Evolutionary conservation across 2,888 invertebrate genomes (phyloP), one percentile per base, ranked within the genome.

Genomic region (Thymelicus acteon): DNA sequence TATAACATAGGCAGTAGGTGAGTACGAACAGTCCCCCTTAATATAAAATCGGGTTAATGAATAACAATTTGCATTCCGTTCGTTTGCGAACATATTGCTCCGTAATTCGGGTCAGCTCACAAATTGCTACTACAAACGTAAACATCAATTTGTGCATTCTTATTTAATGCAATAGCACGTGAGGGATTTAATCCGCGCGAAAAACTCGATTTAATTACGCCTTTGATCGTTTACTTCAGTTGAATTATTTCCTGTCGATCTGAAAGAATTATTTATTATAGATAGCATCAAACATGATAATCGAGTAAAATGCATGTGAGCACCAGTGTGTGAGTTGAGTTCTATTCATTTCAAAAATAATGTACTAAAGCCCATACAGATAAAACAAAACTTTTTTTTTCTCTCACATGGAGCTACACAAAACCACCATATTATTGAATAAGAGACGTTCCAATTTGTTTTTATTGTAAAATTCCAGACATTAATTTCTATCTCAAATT

Each of bases 1-100:
- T 19, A 19, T 19, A 57, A 57, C 31, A 24, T 49, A n/a, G 15
- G 19, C 12, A 10, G 12, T 44, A 10, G 49, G 13, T 44, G 48
- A 31, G 39, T 15, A n/a, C 12, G 13, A 37, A 37, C 31, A 37
- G 57, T 24, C 54, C 62, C 49, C 52, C 49, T 64, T 48, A 40
- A 40, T 37, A 12, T 52, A 54, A 64, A 77, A 78, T 79, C 78
- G 72, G 75, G 76, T 74, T 80, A 79, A 78, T 80, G 80, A 84
- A 82, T 85, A 84, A 83, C 81, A 82, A 81, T 85, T 82, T 79
- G 75, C 82, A 84, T 83, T 83, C 78, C 79, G 83, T 80, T 82
- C 82, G 75, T 79, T 76, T 75, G 78, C 63, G 76, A 82, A 79
- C 78, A 76, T 77, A 81, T 84, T 77, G 77, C 74, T 76, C 75